phyloP scores from a whole-genome alignment of 2,113 vertebrate species.

The Silurus meridionalis region DNA sequence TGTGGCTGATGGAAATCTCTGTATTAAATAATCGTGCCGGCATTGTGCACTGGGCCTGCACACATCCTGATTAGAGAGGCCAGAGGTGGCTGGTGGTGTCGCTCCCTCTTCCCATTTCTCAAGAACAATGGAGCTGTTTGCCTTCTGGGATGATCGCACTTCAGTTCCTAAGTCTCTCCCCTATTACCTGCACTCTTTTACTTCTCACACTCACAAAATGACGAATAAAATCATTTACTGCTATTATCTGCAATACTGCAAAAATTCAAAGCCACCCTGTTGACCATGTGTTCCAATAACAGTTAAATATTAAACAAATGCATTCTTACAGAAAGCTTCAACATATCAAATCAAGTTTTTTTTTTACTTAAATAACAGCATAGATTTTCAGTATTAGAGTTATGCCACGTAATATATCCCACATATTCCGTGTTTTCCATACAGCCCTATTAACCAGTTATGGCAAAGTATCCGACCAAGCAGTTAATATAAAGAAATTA shows the following conservation, averaged over 20 bases:
- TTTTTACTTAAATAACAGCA: neutral
- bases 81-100: constrained; percentile 28
- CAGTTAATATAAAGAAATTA: neutral
- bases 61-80: constrained; percentile 52
- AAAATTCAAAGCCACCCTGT: neutral
- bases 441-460: neutral
- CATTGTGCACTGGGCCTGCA: constrained; percentile 43
- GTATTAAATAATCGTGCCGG: constrained; percentile 37
- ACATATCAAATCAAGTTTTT: neutral
- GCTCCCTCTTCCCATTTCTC: constrained; percentile 47
- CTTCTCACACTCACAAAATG: constrained; percentile 12
- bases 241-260: neutral
- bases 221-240: neutral
- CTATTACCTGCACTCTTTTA: constrained; percentile 30
- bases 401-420: neutral
- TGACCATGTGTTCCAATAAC: neutral
- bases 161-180: constrained; percentile 12
- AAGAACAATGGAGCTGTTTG: constrained; percentile 51
- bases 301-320: neutral
- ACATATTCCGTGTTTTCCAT: neutral
- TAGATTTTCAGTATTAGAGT: neutral
- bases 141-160: constrained; percentile 21
- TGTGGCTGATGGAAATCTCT: constrained; percentile 55
- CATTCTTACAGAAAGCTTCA: neutral
- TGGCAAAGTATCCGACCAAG: neutral